Evolutionary conservation across 2,888 invertebrate genomes (phyloP).

Genomic region (Xylocampa areola): DNA sequence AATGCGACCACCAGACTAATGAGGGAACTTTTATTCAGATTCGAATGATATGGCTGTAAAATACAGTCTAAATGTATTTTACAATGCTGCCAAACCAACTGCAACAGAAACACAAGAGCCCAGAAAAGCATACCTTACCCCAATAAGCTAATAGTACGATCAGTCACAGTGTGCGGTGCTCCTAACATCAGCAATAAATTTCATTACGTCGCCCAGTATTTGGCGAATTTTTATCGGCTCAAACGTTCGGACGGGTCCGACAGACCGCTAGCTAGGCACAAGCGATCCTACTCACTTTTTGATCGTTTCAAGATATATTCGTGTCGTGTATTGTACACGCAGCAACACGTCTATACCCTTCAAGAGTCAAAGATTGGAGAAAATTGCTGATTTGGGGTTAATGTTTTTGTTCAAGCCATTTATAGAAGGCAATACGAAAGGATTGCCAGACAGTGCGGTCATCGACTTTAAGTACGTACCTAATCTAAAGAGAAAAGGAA

Average conservation of each 20-base stretch:
- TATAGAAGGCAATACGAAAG: too few relatives aligned
- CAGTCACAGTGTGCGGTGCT: conserved; percentile 12
- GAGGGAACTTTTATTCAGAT: too few relatives aligned
- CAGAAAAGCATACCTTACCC: background rate
- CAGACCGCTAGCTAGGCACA: conserved; percentile 29
- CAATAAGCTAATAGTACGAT: conserved; percentile 2
- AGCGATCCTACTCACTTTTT: conserved; percentile 24
- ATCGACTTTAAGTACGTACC: too few relatives aligned
- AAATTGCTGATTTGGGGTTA: conserved; percentile 37
- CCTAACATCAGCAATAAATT: conserved; percentile 43
- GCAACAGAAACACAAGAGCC: background rate
- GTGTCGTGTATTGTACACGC: conserved; percentile 35
- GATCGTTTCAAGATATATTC: conserved; percentile 37
- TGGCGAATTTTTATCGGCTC: conserved; percentile 39
- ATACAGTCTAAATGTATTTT: too few relatives aligned
- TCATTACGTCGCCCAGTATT: conserved; percentile 36
- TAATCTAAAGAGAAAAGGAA: too few relatives aligned
- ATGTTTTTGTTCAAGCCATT: conserved; percentile 12
- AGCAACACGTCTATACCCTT: conserved; percentile 43
- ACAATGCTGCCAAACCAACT: too few relatives aligned
- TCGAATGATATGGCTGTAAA: too few relatives aligned
- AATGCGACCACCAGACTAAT: too few relatives aligned
- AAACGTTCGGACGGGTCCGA: conserved; percentile 15
- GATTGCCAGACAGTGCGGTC: background rate
- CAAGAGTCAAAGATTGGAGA: conserved; percentile 22